Percentiles rank a stretch among this genome's conserved stretches.
phyloP scores from a whole-genome alignment of 2,113 vertebrate species.

The Nymphicus hollandicus region DNA sequence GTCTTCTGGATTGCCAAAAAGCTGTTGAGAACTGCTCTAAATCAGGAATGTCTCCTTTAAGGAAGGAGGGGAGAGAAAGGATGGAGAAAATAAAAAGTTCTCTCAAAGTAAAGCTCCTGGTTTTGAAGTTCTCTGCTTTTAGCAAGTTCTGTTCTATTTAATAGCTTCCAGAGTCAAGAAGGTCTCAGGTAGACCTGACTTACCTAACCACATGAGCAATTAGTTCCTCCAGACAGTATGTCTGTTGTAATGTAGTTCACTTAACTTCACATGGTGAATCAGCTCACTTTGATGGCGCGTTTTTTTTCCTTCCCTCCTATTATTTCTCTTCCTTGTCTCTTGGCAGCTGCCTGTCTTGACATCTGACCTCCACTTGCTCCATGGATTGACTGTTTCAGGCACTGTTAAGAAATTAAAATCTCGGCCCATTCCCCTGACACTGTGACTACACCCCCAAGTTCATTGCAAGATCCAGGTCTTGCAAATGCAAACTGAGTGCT shows the following conservation, averaged over 20 bases:
- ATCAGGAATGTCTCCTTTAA: conserved; percentile 11
- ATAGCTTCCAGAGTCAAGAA: conserved; percentile 71
- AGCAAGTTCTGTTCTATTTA: conserved; percentile 70
- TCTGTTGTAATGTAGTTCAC: conserved; percentile 66
- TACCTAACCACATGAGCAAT: conserved; percentile 68
- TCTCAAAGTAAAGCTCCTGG: conserved; percentile 17
- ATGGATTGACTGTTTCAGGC: conserved; percentile 23
- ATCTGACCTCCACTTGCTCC: conserved; percentile 44
- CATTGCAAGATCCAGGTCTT: not conserved
- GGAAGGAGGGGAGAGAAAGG: not conserved
- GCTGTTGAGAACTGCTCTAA: conserved; percentile 18
- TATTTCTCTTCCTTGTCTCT: conserved; percentile 59
- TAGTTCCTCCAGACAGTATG: conserved; percentile 60
- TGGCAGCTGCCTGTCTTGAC: conserved; percentile 50
- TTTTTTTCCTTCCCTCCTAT: conserved; percentile 40
- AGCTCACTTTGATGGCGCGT: conserved; percentile 39
- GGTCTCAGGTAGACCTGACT: conserved; percentile 68
- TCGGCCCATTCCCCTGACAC: not conserved
- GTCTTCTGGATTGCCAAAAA: conserved; percentile 29
- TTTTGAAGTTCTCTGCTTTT: conserved; percentile 67
- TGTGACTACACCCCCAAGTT: not conserved
- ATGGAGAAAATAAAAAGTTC: not conserved
- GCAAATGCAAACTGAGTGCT: not conserved
- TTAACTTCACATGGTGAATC: conserved; percentile 63
- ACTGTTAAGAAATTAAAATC: conserved; percentile 43